Evolutionary conservation across 2,888 invertebrate genomes (phyloP).

Genomic region (Leptinotarsa rubiginosa): DNA sequence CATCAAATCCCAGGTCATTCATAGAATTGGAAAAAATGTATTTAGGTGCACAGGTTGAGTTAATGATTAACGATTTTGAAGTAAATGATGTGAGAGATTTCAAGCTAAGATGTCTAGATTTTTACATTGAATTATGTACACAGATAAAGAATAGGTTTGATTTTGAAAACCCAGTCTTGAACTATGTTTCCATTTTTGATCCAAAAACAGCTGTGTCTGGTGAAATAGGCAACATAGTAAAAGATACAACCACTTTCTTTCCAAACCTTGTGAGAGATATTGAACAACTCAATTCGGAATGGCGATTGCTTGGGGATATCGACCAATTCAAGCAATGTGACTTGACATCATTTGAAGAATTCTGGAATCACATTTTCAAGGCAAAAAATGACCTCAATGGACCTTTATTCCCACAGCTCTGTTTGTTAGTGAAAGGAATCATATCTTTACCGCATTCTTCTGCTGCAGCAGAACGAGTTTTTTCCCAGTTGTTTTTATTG

Average conservation of each 20-base stretch:
- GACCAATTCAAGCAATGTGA: not conserved
- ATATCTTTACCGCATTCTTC: constrained; percentile 25
- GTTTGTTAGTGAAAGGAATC: not conserved
- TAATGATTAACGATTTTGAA: not conserved
- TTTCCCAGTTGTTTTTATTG: constrained; percentile 5
- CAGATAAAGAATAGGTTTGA: constrained; percentile 7
- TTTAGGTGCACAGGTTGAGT: constrained; percentile 26
- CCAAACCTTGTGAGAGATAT: not conserved
- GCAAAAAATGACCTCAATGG: constrained; percentile 3
- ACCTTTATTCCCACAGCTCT: constrained; percentile 9
- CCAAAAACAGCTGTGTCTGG: not conserved
- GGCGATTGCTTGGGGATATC: not conserved
- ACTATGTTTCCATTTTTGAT: not conserved
- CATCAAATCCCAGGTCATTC: constrained; percentile 25
- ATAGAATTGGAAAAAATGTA: constrained; percentile 23
- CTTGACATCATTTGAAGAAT: constrained; percentile 7
- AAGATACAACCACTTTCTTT: not conserved
- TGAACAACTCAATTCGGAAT: not conserved
- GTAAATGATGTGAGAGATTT: constrained; percentile 14
- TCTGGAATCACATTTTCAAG: constrained; percentile 14
- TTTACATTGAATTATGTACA: constrained; percentile 14
- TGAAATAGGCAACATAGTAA: not conserved
- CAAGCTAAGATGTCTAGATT: constrained; percentile 17
- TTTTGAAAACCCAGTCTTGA: not conserved
- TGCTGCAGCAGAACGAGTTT: constrained; percentile 15